phyloP scores from a whole-genome alignment of 2,113 vertebrate species.

The Burhinus oedicnemus region DNA sequence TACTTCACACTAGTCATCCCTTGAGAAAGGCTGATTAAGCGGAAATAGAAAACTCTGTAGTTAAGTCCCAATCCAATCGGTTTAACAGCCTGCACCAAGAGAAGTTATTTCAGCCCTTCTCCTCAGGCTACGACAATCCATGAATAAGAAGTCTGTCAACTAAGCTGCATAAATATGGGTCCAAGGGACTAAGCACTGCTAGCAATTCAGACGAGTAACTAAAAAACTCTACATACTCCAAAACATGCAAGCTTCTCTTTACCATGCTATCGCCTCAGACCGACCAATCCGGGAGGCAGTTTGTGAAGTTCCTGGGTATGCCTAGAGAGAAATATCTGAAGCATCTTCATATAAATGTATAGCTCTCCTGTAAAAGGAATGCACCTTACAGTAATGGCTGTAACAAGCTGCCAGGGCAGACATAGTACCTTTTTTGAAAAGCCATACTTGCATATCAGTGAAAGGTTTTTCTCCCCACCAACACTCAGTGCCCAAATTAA shows the following conservation, averaged over 20 bases:
- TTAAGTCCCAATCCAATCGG: not conserved
- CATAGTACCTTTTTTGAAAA: not conserved
- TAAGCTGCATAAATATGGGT: not conserved
- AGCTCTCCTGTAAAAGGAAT: not conserved
- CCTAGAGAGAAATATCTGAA: not conserved
- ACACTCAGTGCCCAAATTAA: not conserved
- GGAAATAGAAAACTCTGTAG: not conserved
- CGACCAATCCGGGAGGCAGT: accelerated
- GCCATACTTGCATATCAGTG: not conserved
- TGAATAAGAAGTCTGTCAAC: not conserved
- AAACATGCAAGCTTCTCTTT: accelerated
- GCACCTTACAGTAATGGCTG: not conserved
- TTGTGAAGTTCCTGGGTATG: not conserved
- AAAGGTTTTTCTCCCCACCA: accelerated
- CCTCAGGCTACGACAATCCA: not conserved
- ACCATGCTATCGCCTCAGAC: accelerated
- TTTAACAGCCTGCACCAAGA: not conserved
- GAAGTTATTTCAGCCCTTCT: not conserved
- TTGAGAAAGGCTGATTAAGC: not conserved
- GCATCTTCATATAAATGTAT: accelerated
- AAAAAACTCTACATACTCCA: not conserved
- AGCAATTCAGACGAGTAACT: not conserved
- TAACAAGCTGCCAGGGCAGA: not conserved
- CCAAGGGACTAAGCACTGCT: not conserved
- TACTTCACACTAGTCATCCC: not conserved